Percentiles rank a stretch among this genome's conserved stretches.
Conservation (phyloP, 2,888 invertebrate genomes). For the Thereva nobilitata region DNA sequence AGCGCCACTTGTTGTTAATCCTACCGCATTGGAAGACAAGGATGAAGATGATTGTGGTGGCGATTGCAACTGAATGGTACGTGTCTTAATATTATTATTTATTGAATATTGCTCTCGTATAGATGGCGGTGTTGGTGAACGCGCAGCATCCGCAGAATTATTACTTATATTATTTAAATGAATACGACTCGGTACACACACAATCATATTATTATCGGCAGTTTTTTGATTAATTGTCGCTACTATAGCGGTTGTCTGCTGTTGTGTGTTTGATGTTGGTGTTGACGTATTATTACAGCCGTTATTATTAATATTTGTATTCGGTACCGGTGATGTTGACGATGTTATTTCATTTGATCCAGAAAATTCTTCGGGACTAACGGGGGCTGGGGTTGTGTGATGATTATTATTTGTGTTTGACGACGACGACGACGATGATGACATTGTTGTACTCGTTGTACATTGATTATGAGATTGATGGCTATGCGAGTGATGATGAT, state of each 20-base stretch:
- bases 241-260: slow-evolving; percentile 40
- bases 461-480: slow-evolving; percentile 39
- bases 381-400: slow-evolving; percentile 36
- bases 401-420: slow-evolving; percentile 18
- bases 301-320: slow-evolving; percentile 22
- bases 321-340: slow-evolving; percentile 65
- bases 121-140: slow-evolving; percentile 50
- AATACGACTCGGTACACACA: slow-evolving; percentile 53
- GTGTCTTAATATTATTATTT: slow-evolving; percentile 33
- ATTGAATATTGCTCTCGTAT: slow-evolving; percentile 42
- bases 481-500: slow-evolving; percentile 32
- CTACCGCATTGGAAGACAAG: slow-evolving; percentile 44
- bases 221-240: slow-evolving; percentile 38
- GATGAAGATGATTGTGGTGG: slow-evolving; percentile 44
- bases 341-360: slow-evolving; percentile 69
- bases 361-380: slow-evolving; percentile 61
- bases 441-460: slow-evolving; percentile 39
- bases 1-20: slow-evolving; percentile 25
- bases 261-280: slow-evolving; percentile 42
- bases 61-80: slow-evolving; percentile 45
- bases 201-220: slow-evolving; percentile 40
- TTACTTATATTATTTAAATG: slow-evolving; percentile 56
- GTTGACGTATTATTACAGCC: slow-evolving; percentile 37
- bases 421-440: slow-evolving; percentile 6
- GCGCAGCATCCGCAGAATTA: slow-evolving; percentile 47